These are phyloP conservation scores for Acromyrmex heyeri DNA, from an alignment of 1,140 invertebrate species.

Conservation along the genomic window DNA sequence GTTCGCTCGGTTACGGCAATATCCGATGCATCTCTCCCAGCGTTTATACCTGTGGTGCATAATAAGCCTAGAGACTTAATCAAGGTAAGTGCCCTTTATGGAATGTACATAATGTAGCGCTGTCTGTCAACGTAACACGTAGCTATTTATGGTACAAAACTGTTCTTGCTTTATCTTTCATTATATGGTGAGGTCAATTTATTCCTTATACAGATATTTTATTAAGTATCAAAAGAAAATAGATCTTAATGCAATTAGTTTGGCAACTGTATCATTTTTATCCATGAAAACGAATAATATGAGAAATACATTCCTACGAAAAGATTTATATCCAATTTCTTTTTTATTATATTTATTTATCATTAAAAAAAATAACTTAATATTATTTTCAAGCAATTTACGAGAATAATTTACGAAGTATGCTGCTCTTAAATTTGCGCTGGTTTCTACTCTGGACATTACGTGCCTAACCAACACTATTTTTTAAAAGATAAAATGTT, in stretches of 20 bases:
- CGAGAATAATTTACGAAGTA: constrained; percentile 7
- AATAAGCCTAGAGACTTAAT: constrained; percentile 69
- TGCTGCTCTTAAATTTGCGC: constrained; percentile 18
- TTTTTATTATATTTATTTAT: not conserved
- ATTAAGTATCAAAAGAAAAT: not conserved
- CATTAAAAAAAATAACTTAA: not conserved
- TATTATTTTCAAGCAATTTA: constrained; percentile 1
- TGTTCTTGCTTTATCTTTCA: constrained; percentile 21
- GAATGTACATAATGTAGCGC: constrained; percentile 56
- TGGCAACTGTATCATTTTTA: not conserved
- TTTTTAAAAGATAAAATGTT: constrained; percentile 54
- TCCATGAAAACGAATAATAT: not conserved
- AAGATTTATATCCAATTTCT: not conserved
- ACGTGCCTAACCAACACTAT: constrained; percentile 26
- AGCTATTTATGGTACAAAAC: constrained; percentile 47
- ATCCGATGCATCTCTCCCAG: constrained; percentile 59
- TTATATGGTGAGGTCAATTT: not conserved
- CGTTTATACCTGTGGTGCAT: constrained; percentile 58
- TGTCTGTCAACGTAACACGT: constrained; percentile 51
- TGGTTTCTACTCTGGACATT: constrained; percentile 2
- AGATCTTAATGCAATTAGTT: not conserved
- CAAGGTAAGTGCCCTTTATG: constrained; percentile 67
- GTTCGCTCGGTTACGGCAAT: constrained; percentile 48
- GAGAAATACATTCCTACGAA: not conserved
- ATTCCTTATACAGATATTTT: constrained; percentile 3